Evolutionary conservation across 2,113 vertebrate species (phyloP).

Genomic region (Antennarius striatus): DNA sequence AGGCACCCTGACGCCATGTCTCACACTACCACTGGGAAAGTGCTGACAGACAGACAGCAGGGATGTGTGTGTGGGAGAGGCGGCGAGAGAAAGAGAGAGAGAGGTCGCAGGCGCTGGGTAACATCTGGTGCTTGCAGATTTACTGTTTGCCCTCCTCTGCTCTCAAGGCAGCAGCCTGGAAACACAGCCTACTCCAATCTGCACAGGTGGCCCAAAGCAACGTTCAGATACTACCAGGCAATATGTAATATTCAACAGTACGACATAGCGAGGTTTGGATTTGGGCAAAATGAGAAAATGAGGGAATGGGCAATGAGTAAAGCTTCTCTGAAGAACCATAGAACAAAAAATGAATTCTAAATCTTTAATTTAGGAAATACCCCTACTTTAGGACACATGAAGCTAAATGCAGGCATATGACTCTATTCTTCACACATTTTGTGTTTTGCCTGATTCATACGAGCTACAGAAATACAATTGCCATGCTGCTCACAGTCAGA

Average conservation of each 20-base stretch:
- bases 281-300: slow-evolving; percentile 18
- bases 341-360: background rate
- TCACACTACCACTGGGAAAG: slow-evolving; percentile 72
- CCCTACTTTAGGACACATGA: background rate
- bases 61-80: slow-evolving; percentile 37
- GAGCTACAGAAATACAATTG: slow-evolving; percentile 47
- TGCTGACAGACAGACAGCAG: slow-evolving; percentile 69
- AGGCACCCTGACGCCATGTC: slow-evolving; percentile 73
- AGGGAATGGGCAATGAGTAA: slow-evolving; percentile 20
- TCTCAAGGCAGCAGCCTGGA: slow-evolving; percentile 46
- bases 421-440: slow-evolving; percentile 28
- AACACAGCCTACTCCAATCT: slow-evolving; percentile 39
- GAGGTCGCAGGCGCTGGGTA: slow-evolving; percentile 39
- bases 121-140: slow-evolving; percentile 67
- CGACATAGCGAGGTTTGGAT: slow-evolving; percentile 7
- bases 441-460: slow-evolving; percentile 41
- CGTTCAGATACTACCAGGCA: slow-evolving; percentile 32
- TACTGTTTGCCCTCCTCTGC: slow-evolving; percentile 28
- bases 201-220: slow-evolving; percentile 42
- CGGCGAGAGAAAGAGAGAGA: slow-evolving; percentile 21
- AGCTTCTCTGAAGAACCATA: background rate
- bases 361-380: slow-evolving; percentile 19
- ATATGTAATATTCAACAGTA: slow-evolving; percentile 55
- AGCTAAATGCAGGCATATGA: slow-evolving; percentile 34
- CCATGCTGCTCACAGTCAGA: slow-evolving; percentile 64